These are phyloP conservation scores for Lepidurus arcticus DNA, from an alignment of 1,140 invertebrate species.

Conservation along the genomic window DNA sequence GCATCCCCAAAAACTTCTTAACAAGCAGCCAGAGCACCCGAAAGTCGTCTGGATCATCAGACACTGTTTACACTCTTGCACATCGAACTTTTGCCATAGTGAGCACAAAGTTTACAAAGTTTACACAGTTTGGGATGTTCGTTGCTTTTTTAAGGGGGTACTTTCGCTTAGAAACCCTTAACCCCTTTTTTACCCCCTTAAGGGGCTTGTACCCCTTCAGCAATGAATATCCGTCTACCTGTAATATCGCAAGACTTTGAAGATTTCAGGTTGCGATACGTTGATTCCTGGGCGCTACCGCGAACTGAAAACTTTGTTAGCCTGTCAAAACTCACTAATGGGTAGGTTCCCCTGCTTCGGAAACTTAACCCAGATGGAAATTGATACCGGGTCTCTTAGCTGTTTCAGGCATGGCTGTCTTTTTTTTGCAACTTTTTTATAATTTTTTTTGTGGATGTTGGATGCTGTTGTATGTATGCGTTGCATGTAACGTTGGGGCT, in stretches of 20 bases:
- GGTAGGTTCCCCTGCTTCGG: not conserved
- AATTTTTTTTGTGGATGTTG: not conserved
- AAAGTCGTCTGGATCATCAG: not conserved
- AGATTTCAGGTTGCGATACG: not conserved
- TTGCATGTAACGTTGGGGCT: not conserved
- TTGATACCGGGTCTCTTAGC: not conserved
- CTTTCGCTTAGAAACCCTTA: too few species aligned
- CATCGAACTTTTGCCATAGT: too few species aligned
- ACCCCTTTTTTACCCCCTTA: too few species aligned
- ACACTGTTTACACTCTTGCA: not conserved
- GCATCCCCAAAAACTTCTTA: not conserved
- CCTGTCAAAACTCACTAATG: slow-evolving; percentile 11
- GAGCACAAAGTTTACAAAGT: too few species aligned
- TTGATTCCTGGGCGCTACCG: slow-evolving; percentile 16
- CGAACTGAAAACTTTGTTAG: slow-evolving; percentile 18
- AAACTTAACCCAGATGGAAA: slow-evolving; percentile 16
- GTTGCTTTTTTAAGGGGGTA: too few species aligned
- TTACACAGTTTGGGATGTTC: too few species aligned
- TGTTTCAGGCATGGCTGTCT: not conserved
- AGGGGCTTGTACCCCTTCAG: too few species aligned
- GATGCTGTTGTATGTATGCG: not conserved
- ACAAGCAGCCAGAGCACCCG: slow-evolving; percentile 15
- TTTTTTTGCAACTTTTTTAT: not conserved
- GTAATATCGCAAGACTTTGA: too few species aligned
- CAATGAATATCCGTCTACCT: too few species aligned